These are phyloP conservation scores for Nematopogon swammerdamellus DNA, from an alignment of 2,888 invertebrate species.

Conservation along the genomic window DNA sequence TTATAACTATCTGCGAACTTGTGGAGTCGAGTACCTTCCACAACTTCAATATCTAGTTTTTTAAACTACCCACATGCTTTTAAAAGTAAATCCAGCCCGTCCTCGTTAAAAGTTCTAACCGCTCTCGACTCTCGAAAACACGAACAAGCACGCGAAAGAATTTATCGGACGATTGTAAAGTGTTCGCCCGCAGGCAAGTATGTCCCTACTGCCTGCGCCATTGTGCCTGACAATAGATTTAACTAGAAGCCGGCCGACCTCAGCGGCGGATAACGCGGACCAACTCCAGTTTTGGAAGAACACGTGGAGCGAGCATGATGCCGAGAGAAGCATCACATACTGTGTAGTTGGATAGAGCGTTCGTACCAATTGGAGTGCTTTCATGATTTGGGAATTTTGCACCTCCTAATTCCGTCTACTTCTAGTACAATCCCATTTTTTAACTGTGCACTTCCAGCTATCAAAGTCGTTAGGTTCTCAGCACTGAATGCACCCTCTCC, in stretches of 20 bases:
- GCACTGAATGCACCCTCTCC: no score
- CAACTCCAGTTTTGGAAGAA: not conserved
- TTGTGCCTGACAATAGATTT: conserved; percentile 46
- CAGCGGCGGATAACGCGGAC: conserved; percentile 10
- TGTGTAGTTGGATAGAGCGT: no score
- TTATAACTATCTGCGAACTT: not conserved
- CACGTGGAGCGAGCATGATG: not conserved
- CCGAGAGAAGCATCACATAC: no score
- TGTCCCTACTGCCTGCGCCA: conserved; percentile 34
- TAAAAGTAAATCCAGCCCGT: conserved; percentile 11
- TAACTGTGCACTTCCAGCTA: no score
- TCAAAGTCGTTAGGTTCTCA: no score
- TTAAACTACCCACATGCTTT: not conserved
- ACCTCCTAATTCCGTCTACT: no score
- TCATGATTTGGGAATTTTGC: no score
- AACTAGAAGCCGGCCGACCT: conserved; percentile 29
- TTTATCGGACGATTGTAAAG: conserved; percentile 42
- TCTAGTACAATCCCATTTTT: no score
- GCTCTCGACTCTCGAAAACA: conserved; percentile 28
- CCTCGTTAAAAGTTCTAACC: conserved; percentile 46
- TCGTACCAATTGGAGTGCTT: no score
- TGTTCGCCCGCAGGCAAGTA: conserved; percentile 28
- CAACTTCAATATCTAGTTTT: not conserved
- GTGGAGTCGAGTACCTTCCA: not conserved
- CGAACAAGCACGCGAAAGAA: conserved; percentile 24